Evolutionary conservation across 2,797 vertebrate species (phyloP), one percentile per base, ranked within the genome.

Genomic region (Picus viridis): DNA sequence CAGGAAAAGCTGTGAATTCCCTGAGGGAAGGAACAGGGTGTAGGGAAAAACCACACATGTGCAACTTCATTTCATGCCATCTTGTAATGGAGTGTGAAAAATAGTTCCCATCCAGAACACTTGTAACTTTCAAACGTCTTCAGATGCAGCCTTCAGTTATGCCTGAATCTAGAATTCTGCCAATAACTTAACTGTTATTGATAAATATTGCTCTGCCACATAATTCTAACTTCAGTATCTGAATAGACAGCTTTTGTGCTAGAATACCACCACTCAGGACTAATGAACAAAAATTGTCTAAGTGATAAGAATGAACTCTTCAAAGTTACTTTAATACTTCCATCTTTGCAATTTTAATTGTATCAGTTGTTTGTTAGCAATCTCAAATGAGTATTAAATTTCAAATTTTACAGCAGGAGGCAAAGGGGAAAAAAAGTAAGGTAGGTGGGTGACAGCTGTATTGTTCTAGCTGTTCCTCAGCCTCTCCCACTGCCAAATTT

Each of bases 381-480:
- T 67, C 49, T 70, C 67, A 91, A 77, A 59, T 1, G 4, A 72
- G 57, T 70, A 45, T 62, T 83, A 92, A 74, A 24, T 36, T 62
- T 69, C 36, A 90, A 83, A 74, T 88, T 90, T 76, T 90, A 93
- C 63, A 89, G 90, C 78, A 94, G 72, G 68, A 95, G 86, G 76
- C 43, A 85, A 84, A 56, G 84, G 30, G 90, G 84, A 84, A 89
- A 86, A 84, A 89, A 86, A 6, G 58, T 29, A 51, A 85, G 62
- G 58, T 93, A 93, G 92, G 93, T 96, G 90, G 94, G 93, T 94
- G 80, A 95, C 97, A 94, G 95, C 95, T 96, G 96, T 96, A 97
- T 98, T 97, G 96, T 97, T 98, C 93, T 89, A 78, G 91, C 95
- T 94, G 91, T 93, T 96, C 96, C 97, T 97, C 93, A 95, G 93